Evolutionary conservation across 2,113 vertebrate species (phyloP).

Genomic region (Melanerpes formicivorus): DNA sequence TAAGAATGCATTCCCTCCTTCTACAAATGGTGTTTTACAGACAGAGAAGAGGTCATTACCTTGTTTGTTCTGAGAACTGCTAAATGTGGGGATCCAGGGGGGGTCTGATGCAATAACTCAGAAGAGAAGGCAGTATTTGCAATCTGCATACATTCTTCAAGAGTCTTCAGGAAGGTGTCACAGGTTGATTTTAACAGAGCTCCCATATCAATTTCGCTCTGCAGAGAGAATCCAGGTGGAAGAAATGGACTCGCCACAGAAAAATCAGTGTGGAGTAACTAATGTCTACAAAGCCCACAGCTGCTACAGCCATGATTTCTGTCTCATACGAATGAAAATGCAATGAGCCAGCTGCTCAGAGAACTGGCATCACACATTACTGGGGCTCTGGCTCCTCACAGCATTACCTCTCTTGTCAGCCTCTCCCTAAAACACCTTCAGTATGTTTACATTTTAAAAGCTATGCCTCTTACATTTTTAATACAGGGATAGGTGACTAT

Average conservation of each 20-base stretch:
- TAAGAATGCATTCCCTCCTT: background rate
- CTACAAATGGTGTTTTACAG: background rate
- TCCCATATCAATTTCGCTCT: conserved; percentile 86
- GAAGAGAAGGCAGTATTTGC: conserved; percentile 89
- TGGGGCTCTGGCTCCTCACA: background rate
- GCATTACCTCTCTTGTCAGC: background rate
- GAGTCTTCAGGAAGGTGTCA: conserved; percentile 93
- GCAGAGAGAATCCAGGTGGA: conserved; percentile 28
- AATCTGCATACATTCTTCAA: conserved; percentile 98
- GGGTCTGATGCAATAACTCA: conserved; percentile 82
- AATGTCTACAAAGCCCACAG: background rate
- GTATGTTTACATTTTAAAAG: background rate
- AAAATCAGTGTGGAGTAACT: background rate
- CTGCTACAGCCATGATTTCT: background rate
- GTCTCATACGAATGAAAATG: background rate
- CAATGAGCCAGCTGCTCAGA: background rate
- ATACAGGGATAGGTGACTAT: background rate
- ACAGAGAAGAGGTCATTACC: conserved; percentile 69
- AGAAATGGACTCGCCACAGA: background rate
- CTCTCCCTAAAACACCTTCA: background rate
- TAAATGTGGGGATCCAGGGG: conserved; percentile 87
- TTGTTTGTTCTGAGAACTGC: conserved; percentile 86
- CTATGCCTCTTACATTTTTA: background rate
- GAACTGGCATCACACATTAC: background rate
- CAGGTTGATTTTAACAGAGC: conserved; percentile 93